Evolutionary conservation across 1,140 invertebrate species (phyloP), one percentile per base, ranked within the genome.

Genomic region (Temnothorax curvispinosus): DNA sequence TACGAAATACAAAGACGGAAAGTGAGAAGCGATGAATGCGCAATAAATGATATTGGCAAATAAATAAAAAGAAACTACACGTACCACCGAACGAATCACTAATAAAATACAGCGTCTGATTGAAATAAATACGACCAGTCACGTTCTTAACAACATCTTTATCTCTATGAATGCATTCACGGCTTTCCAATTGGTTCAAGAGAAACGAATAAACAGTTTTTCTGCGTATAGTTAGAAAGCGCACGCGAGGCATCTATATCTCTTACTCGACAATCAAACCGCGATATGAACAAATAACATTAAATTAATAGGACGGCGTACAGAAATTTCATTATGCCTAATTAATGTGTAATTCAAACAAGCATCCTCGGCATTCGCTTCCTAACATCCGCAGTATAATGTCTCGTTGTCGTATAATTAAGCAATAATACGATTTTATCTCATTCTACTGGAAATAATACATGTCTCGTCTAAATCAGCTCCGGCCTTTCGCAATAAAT

Each of bases 1-100:
- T 80, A 54, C 18, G 13, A 11, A 21, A 82, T 18, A 60, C 1
- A 60, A 58, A 35, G 27, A 58, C 60, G 72, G 72, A 75, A 58
- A 89, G 52, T 65, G 67, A 87, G 32, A 21, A 60, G 47, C 35
- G 78, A 87, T 58, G 58, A 89, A 89, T 78, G 62, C 38, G 47
- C 69, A 87, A 35, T 54, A 76, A 86, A 71, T 60, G 21, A 76
- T 69, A 87, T 41, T 50, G 44, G 54, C 56, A 41, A 64, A 60
- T 15, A 32, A 58, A 58, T 13, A 54, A 67, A 82, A 54, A 84
- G 27, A 58, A 75, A 47, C 15, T 47, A 9, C 38, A 18, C 44
- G 50, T 13, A 62, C 41, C 41, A 32, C 81, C 81, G n/a, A 72
- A 32, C 38, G 50, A 87, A 87, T 62, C 64, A 52, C 35, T 65